phyloP scores from a whole-genome alignment of 2,797 vertebrate species.

The Pempheris klunzingeri region DNA sequence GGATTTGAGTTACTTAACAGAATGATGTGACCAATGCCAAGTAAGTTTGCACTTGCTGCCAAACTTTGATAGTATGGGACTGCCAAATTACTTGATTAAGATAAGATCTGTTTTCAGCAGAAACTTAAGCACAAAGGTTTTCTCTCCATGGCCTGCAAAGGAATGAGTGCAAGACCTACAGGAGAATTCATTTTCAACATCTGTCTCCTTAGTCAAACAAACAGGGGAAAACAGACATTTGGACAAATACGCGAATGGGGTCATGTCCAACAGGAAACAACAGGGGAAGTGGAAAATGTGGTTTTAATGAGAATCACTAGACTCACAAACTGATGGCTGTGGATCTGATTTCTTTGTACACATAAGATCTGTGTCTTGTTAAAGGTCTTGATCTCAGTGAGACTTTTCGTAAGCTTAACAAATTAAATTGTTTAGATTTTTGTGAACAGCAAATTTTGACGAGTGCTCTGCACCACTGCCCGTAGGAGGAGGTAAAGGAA shows the following conservation, averaged over 20 bases:
- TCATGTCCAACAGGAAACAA: not conserved
- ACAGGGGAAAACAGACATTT: not conserved
- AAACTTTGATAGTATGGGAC: not conserved
- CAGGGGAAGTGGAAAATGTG: not conserved
- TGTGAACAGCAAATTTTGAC: conserved; percentile 16
- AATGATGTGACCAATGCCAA: not conserved
- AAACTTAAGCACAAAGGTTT: not conserved
- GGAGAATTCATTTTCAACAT: not conserved
- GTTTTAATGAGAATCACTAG: not conserved
- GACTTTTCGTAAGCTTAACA: not conserved
- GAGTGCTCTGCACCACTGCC: conserved; percentile 2
- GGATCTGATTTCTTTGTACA: not conserved
- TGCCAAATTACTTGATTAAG: not conserved
- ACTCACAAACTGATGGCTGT: not conserved
- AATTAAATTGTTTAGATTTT: not conserved
- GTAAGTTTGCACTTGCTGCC: not conserved
- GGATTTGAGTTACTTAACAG: not conserved
- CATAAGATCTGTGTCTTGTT: not conserved
- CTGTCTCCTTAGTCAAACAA: not conserved
- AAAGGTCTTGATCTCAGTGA: not conserved
- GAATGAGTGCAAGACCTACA: not conserved
- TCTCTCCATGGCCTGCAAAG: not conserved
- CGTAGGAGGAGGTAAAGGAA: conserved; percentile 92
- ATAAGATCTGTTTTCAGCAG: not conserved
- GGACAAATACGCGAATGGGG: not conserved